Evolutionary conservation across 2,888 invertebrate genomes (phyloP), one percentile per base, ranked within the genome.

Genomic region (Epinotia brunnichana): DNA sequence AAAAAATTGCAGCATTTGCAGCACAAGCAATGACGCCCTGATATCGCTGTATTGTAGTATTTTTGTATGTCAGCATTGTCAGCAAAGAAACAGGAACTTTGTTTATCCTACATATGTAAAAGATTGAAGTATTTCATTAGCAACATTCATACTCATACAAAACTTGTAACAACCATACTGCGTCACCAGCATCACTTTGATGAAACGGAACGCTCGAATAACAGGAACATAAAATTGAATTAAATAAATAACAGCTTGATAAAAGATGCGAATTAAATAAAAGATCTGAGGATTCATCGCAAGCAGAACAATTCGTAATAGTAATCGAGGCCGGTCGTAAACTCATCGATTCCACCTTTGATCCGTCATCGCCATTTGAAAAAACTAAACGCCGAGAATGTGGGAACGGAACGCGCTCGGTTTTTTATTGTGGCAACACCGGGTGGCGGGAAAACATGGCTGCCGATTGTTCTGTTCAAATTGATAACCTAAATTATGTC

Each of bases 351-450:
- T 73, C 70, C 69, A 74, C 77, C 86, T 88, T 88, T 87, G 87
- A 88, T 88, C 87, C 79, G 71, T 71, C 79, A 79, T 75, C 81
- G 76, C 75, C 21, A 77, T 74, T 77, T 79, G 84, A 80, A 85
- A 82, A 69, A 75, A 74, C 81, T 76, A 74, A 80, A 79, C 71
- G 76, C 68, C 70, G 77, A 77, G 80, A 80, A 78, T 79, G 77
- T 75, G 54, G 56, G 54, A 66, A 73, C 73, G 17, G n/a, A 21
- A 29, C 57, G 70, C 53, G 41, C 10, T n/a, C 9, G 21, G 3
- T 48, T 63, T 72, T 72, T 60, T 62, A 35, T 17, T 35, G 54
- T 35, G 21, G 71, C 61, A 70, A 66, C 70, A 60, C 57, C 19
- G 57, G 57, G 35, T 21, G 51, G 60, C 19, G 69, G 44, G 15